Evolutionary conservation across 2,888 invertebrate species (phyloP).

Genomic region (Agriopis marginaria): DNA sequence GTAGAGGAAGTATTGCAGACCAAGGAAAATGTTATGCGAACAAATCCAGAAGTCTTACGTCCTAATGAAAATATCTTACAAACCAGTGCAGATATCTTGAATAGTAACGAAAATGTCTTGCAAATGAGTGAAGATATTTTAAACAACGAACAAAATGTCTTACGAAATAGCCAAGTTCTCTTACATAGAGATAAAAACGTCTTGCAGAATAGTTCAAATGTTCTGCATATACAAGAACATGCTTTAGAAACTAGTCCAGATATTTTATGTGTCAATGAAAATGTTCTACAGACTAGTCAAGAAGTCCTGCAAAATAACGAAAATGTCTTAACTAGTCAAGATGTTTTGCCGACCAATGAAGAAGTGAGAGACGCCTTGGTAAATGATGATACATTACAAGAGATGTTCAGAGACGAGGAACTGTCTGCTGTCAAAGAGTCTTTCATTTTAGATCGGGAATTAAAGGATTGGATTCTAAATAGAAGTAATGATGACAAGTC

Average conservation of each 20-base stretch:
- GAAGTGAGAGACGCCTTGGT: constrained; percentile 39
- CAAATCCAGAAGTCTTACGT: neutral
- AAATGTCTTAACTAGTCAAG: constrained; percentile 28
- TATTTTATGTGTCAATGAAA: constrained; percentile 23
- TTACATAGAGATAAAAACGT: constrained; percentile 11
- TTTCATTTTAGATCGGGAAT: constrained; percentile 57
- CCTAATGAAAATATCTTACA: constrained; percentile 10
- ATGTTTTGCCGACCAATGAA: constrained; percentile 28
- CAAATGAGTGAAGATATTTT: constrained; percentile 14
- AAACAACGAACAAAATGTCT: constrained; percentile 19
- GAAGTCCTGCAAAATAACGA: constrained; percentile 18
- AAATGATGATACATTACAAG: constrained; percentile 55
- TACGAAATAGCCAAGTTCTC: constrained; percentile 15
- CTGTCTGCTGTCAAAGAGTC: constrained; percentile 62
- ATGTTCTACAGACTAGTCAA: constrained; percentile 30
- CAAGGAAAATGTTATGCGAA: constrained; percentile 15
- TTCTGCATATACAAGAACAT: constrained; percentile 16
- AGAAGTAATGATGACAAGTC: constrained; percentile 62
- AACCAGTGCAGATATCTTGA: constrained; percentile 6
- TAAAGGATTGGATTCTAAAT: constrained; percentile 69
- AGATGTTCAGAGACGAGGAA: constrained; percentile 65
- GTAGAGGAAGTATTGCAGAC: constrained; percentile 24
- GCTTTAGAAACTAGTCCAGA: constrained; percentile 23
- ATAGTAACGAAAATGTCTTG: constrained; percentile 8
- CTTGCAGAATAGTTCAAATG: constrained; percentile 14